Conservation (phyloP, 2,888 invertebrate genomes). For the Euplexia lucipara region DNA sequence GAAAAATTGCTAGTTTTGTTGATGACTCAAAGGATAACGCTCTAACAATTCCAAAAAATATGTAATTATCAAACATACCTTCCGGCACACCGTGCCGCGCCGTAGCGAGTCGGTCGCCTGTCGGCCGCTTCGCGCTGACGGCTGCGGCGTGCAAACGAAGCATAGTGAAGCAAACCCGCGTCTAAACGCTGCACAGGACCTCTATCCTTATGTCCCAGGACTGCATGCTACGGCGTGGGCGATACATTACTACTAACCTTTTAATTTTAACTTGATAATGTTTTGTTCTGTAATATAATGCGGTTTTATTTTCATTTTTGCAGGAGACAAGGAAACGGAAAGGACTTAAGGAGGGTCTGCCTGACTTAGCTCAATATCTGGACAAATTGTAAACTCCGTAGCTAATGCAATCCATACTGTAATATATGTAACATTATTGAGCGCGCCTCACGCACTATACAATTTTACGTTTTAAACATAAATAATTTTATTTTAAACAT, state of each 20-base stretch:
- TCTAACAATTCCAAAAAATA: neutral
- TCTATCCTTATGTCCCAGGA: constrained; percentile 95
- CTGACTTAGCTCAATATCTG: constrained; percentile 98
- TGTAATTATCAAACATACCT: constrained; percentile 46
- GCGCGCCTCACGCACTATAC: constrained; percentile 83
- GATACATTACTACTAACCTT: constrained; percentile 79
- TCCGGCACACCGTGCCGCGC: constrained; percentile 78
- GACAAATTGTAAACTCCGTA: constrained; percentile 98
- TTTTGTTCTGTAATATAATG: constrained; percentile 1
- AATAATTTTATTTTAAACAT: constrained; percentile 72
- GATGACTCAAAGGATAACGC: neutral
- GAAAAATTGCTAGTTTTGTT: no score
- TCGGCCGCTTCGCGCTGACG: constrained; percentile 82
- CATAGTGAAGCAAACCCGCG: constrained; percentile 85
- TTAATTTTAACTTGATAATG: no score
- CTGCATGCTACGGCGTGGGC: constrained; percentile 91
- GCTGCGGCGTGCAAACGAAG: constrained; percentile 92
- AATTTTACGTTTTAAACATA: constrained; percentile 69
- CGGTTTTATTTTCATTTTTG: constrained; percentile 67
- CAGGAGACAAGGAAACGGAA: constrained; percentile 99
- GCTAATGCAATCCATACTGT: constrained; percentile 87
- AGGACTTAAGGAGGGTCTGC: constrained; percentile 99
- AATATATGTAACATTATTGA: constrained; percentile 87
- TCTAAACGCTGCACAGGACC: constrained; percentile 94
- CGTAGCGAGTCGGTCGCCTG: constrained; percentile 76